These are phyloP conservation scores for Salmo trutta DNA, from an alignment of 2,797 vertebrate genomes.

Conservation along the genomic window DNA sequence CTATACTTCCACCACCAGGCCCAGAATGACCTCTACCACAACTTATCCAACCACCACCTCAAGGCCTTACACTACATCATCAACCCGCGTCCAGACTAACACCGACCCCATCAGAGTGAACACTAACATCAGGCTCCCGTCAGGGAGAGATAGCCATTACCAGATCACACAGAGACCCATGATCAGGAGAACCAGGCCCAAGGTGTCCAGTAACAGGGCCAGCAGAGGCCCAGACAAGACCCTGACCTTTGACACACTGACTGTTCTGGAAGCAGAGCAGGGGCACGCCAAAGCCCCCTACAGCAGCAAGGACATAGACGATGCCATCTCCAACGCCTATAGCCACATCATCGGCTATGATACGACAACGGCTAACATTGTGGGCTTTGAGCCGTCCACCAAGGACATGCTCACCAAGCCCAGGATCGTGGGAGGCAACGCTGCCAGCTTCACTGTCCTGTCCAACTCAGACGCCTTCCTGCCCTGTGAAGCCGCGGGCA, in stretches of 20 bases:
- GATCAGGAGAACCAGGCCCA: conserved; percentile 49
- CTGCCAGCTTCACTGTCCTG: conserved; percentile 87
- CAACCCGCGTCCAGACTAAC: conserved; percentile 47
- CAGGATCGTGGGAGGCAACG: conserved; percentile 84
- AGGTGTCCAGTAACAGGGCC: conserved; percentile 33
- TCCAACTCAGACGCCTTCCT: conserved; percentile 88
- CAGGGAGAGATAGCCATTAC: conserved; percentile 32
- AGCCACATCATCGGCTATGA: conserved; percentile 44
- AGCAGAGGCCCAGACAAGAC: conserved; percentile 28
- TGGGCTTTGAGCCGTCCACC: conserved; percentile 47
- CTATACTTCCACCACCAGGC: conserved; percentile 26
- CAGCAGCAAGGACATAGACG: conserved; percentile 39
- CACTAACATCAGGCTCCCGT: conserved; percentile 43
- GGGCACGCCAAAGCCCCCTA: conserved; percentile 4
- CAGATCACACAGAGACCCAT: conserved; percentile 43
- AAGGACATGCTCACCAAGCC: conserved; percentile 76
- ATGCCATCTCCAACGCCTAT: conserved; percentile 38
- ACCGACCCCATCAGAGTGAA: conserved; percentile 8
- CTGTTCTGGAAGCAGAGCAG: conserved; percentile 29
- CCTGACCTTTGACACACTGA: conserved; percentile 28
- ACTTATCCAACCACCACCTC: conserved; percentile 27
- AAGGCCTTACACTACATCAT: conserved; percentile 40
- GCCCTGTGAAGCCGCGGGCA: conserved; percentile 85
- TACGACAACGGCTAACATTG: conserved; percentile 36
- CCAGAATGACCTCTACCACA: conserved; percentile 23